Conservation (phyloP, 1,140 invertebrate genomes). For the Pseudomyrmex pallidus region DNA sequence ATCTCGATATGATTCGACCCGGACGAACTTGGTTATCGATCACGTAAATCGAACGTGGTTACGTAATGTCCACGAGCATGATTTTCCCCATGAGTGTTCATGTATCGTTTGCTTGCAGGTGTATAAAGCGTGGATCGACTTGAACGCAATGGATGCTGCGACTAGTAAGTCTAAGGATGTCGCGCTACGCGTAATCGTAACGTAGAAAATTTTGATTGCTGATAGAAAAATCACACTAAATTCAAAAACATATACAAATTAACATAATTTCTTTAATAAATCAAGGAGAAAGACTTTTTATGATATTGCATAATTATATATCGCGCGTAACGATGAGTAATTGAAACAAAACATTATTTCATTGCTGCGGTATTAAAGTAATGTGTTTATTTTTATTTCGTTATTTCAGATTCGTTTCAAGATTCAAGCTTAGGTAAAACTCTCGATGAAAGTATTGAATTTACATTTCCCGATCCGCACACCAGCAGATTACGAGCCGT, state of each 20-base stretch:
- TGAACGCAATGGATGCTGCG: slow-evolving; percentile 55
- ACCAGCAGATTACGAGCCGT: slow-evolving; percentile 76
- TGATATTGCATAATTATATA: no score
- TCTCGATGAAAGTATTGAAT: slow-evolving; percentile 8
- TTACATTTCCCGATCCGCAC: neutral
- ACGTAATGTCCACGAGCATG: neutral
- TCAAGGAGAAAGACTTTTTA: no score
- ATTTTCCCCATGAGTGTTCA: slow-evolving; percentile 5
- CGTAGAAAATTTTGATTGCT: slow-evolving; percentile 6
- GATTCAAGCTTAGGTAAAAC: neutral
- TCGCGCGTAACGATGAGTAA: neutral
- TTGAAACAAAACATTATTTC: neutral
- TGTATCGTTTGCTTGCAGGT: slow-evolving; percentile 75
- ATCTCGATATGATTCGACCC: neutral
- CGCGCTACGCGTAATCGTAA: slow-evolving; percentile 69
- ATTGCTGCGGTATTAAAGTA: no score
- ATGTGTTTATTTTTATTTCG: no score
- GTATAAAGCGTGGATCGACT: slow-evolving; percentile 83
- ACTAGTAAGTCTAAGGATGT: neutral
- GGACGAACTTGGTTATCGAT: neutral
- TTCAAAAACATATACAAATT: no score
- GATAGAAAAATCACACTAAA: neutral
- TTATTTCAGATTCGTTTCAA: slow-evolving; percentile 49
- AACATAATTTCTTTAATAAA: no score
- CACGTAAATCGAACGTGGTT: neutral